Base-by-base conservation (phyloP, 2,888 invertebrate genomes). In the Cantharis rufa region DNA sequence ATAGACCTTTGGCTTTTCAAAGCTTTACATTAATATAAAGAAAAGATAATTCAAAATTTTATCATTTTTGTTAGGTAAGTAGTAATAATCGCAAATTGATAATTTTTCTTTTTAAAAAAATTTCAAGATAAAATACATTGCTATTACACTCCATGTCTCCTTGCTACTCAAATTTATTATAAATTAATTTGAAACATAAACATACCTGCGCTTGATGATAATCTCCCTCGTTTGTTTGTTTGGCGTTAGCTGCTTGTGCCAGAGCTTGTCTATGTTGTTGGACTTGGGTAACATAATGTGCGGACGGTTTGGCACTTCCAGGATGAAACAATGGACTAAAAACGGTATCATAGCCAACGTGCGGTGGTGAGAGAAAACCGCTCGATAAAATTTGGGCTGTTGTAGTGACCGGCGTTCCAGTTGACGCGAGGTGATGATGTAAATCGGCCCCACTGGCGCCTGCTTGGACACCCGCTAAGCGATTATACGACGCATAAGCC, bases 321-420 rank as follows among this genome's bases (percentile, higher is more conserved):
- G 94, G 94, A 87, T 95, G 95, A 88, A 95, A 95, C 80, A 95
- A 88, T 79, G 95, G 95, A 81, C 94, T 93, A 86, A 96, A 95
- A 76, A 95, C 94, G 82, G 93, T 91, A 87, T 95, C 95, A 88
- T 95, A 96, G 82, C 93, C 93, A 78, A 94, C 94, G 62, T 94
- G 91, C 77, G 94, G 92, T 69, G 94, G 93, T 69, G 94, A 92
- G 64, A 95, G 89, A 86, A 95, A 95, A 81, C 93, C 92, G 82
- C 93, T 93, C 69, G 94, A 92, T 66, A 95, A 88, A 84, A 94
- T 89, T 81, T 90, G 90, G 81, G 93, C 92, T 82, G 93, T 92
- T 81, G 92, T 92, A 71, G 92, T 91, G 66, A 92, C 91, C 75
- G 93, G 92, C 79, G 91, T 90, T 84, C 90, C 90, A 82, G 90